These are phyloP conservation scores for Myoxocephalus aenaeus DNA, from an alignment of 2,797 vertebrate species.

Conservation along the genomic window DNA sequence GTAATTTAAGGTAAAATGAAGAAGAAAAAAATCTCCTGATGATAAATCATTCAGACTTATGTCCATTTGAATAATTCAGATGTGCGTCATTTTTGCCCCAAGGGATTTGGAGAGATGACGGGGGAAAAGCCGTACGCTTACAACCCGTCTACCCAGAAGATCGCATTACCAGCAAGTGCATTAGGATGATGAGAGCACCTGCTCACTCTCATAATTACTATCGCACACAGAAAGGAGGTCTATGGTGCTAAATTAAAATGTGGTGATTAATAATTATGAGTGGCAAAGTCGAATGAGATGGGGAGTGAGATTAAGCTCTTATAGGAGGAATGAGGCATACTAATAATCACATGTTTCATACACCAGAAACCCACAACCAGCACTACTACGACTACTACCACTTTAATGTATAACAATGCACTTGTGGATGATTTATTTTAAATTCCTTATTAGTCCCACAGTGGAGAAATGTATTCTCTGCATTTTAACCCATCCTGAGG, in stretches of 20 bases:
- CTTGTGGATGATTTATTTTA: neutral
- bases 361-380: neutral
- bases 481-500: too few relatives aligned
- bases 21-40: neutral
- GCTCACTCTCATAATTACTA: conserved; percentile 61
- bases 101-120: conserved; percentile 50
- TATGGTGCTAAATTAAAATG: conserved; percentile 63
- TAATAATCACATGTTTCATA: conserved; percentile 45
- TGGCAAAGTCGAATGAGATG: conserved; percentile 32
- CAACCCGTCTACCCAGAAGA: conserved; percentile 51
- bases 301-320: conserved; percentile 32
- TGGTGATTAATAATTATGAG: conserved; percentile 64
- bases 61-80: conserved; percentile 64
- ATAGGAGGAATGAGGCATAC: conserved; percentile 17
- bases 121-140: conserved; percentile 24
- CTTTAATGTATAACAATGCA: too few relatives aligned
- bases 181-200: conserved; percentile 74
- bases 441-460: too few relatives aligned
- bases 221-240: conserved; percentile 52
- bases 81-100: conserved; percentile 33
- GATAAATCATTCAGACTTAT: conserved; percentile 44
- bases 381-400: neutral
- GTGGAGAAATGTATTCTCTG: too few relatives aligned
- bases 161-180: conserved; percentile 68
- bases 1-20: neutral